Evolutionary conservation across 2,888 invertebrate species (phyloP).

Genomic region (Microctonus brassicae): DNA sequence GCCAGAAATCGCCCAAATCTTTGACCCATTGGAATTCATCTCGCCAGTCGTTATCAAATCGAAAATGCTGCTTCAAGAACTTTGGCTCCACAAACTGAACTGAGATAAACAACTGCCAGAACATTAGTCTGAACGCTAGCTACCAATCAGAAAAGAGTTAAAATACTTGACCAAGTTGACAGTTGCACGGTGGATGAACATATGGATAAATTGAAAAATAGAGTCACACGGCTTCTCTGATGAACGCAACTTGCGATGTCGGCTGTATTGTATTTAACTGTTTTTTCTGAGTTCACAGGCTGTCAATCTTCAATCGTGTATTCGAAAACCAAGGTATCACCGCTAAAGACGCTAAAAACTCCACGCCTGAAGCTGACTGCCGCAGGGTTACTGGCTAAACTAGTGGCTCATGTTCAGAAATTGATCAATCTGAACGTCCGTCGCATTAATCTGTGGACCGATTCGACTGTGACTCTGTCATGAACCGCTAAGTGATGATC

Average conservation of each 20-base stretch:
- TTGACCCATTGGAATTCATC: too few relatives aligned
- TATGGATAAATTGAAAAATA: too few relatives aligned
- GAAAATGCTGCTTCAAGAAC: too few relatives aligned
- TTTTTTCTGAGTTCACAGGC: not conserved
- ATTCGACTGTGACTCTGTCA: constrained; percentile 50
- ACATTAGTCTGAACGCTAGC: too few relatives aligned
- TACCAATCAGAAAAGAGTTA: too few relatives aligned
- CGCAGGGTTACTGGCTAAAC: constrained; percentile 28
- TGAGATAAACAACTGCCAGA: too few relatives aligned
- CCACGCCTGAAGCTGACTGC: constrained; percentile 44
- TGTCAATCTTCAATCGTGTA: not conserved
- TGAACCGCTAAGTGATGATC: constrained; percentile 44
- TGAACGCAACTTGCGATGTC: constrained; percentile 1
- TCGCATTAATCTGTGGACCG: constrained; percentile 43
- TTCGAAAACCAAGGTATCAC: constrained; percentile 36
- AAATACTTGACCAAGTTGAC: too few relatives aligned
- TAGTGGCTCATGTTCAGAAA: constrained; percentile 13
- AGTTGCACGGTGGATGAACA: too few relatives aligned
- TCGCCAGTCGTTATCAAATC: too few relatives aligned
- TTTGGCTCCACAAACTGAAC: too few relatives aligned
- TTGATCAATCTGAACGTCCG: not conserved
- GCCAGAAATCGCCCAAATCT: too few relatives aligned
- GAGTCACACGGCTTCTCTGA: too few relatives aligned
- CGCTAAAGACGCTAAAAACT: constrained; percentile 34
- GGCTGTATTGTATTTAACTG: constrained; percentile 12